Conservation (phyloP, 2,888 invertebrate genomes). For the Drepanosiphum platanoidis region DNA sequence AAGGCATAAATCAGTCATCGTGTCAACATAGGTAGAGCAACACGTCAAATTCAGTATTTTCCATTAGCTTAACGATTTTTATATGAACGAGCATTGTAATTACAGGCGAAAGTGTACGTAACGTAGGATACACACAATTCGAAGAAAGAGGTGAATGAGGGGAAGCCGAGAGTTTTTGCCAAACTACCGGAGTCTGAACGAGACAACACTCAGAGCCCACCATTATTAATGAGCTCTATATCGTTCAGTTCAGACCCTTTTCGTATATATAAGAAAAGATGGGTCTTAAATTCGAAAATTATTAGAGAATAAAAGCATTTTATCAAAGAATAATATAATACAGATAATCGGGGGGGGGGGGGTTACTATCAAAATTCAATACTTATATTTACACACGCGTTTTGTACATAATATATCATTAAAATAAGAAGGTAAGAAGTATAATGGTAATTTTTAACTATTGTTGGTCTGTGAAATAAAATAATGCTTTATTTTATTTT, state of each 20-base stretch:
- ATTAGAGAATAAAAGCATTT: not conserved
- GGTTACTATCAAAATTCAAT: too few species aligned
- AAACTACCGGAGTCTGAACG: slow-evolving; percentile 50
- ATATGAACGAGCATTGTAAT: slow-evolving; percentile 31
- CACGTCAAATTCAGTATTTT: slow-evolving; percentile 47
- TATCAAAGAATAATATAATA: not conserved
- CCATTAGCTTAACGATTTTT: slow-evolving; percentile 43
- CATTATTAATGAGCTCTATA: slow-evolving; percentile 41
- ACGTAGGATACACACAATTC: not conserved
- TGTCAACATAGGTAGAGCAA: slow-evolving; percentile 22
- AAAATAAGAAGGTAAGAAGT: not conserved
- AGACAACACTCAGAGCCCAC: slow-evolving; percentile 33
- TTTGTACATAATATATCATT: not conserved
- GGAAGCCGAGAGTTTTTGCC: slow-evolving; percentile 44
- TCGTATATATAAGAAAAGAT: not conserved
- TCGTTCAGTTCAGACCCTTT: slow-evolving; percentile 41
- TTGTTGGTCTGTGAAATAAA: not conserved
- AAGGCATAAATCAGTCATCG: slow-evolving; percentile 30
- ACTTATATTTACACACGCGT: not conserved
- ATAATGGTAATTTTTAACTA: not conserved
- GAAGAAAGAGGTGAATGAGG: slow-evolving; percentile 18
- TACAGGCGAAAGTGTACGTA: slow-evolving; percentile 20
- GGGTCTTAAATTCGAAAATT: slow-evolving; percentile 11
- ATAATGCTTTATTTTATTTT: not conserved
- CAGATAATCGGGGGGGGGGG: not conserved